These are phyloP conservation scores for Formica selysi DNA, from an alignment of 1,140 invertebrate genomes.

Conservation along the genomic window DNA sequence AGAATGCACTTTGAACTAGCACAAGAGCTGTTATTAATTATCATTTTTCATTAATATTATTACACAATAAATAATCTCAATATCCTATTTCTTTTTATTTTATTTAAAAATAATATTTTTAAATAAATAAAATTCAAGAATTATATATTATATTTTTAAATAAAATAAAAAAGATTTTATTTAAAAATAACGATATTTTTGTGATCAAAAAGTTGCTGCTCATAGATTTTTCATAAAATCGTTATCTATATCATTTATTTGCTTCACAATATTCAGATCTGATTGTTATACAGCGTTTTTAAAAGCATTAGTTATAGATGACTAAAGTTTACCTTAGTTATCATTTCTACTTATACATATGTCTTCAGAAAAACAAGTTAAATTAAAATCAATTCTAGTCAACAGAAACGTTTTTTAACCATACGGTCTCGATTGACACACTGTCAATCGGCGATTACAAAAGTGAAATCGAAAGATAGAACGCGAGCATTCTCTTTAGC, in stretches of 20 bases:
- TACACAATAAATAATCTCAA: background rate
- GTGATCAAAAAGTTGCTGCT: background rate
- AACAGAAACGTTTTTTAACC: background rate
- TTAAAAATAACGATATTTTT: conserved; percentile 1
- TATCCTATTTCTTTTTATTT: background rate
- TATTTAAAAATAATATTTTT: conserved; percentile 12
- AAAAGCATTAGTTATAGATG: background rate
- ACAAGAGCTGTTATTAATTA: conserved; percentile 1
- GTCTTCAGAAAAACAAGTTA: background rate
- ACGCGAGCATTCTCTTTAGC: background rate
- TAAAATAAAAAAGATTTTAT: background rate
- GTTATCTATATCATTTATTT: background rate
- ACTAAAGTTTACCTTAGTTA: background rate
- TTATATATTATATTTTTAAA: no score
- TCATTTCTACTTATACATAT: background rate
- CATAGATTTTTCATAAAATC: background rate
- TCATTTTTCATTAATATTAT: background rate
- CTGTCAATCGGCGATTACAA: background rate
- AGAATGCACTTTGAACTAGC: conserved; percentile 4
- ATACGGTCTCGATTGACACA: background rate
- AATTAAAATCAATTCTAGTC: background rate
- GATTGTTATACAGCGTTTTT: background rate
- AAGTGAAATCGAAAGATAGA: background rate
- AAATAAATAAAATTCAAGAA: no score
- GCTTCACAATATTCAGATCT: background rate